Evolutionary conservation across 2,113 vertebrate genomes (phyloP), one percentile per base, ranked within the genome.

Genomic region (Condylura cristata): DNA sequence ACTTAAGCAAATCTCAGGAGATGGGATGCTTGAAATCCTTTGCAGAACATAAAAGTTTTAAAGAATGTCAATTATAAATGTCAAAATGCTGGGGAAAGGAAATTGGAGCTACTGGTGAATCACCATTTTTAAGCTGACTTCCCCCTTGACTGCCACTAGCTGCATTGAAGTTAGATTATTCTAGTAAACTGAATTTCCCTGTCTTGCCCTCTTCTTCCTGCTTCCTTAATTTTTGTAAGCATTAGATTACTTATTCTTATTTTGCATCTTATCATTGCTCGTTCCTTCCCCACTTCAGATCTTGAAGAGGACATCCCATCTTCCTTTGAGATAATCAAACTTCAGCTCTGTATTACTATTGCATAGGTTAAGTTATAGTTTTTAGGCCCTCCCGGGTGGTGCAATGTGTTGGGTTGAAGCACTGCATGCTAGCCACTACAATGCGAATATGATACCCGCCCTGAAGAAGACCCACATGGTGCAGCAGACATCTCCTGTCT

Each of bases 1-100:
- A 86, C 74, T 37, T 82, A 46, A 86, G 58, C 56, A 83, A n/a
- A 91, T 89, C 26, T 89, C 76, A 75, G 87, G 58, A 39, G 74
- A 63, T 39, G 58, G 22, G 10, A 22, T 79, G 48, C 51, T 78
- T 71, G 22, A 89, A 89, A 81, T 60, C 48, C 48, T 84, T 37
- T 92, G 26, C 30, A 6, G 44, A 81, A 46, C 26, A 16, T 63
- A 65, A 44, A 75, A 46, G 6, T 37, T 41, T 32, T 41, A 63
- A 53, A 48, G 84, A 80, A 79, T 8, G 17, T 65, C 39, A 48
- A 10, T 63, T 46, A 20, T 37, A 68, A 17, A 8, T 41, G n/a
- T 63, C 65, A 60, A 44, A 80, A 76, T 75, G 26, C 32, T 78
- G 32, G 4, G 8, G 18, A 16, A 48, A 46, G 6, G 22, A 41